A percentile compares a stretch with the other conserved stretches of the same genome.
Conservation (phyloP, 1,140 invertebrate species). For the Mycetomoellerius zeteki region DNA sequence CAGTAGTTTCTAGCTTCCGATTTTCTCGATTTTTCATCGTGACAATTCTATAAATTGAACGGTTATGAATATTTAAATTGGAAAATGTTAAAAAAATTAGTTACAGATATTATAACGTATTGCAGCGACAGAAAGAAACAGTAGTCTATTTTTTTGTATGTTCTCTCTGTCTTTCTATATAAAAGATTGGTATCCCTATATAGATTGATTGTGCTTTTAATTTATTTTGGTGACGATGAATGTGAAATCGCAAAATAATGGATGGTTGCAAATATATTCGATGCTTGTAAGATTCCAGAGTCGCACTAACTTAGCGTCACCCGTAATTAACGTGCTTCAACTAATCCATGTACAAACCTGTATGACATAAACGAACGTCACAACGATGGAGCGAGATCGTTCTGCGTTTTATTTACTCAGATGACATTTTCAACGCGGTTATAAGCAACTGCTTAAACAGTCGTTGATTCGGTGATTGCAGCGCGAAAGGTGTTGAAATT, state of each 20-base stretch:
- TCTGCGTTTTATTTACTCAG: constrained; percentile 78
- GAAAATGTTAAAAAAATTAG: background rate
- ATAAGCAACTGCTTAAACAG: constrained; percentile 82
- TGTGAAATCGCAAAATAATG: background rate
- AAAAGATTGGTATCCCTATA: background rate
- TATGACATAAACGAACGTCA: constrained; percentile 68
- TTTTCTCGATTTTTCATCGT: background rate
- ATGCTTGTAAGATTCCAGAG: constrained; percentile 26
- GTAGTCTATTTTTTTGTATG: too few relatives aligned
- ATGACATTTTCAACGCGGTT: constrained; percentile 80
- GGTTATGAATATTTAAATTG: background rate
- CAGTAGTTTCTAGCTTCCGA: background rate
- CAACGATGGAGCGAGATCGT: constrained; percentile 45
- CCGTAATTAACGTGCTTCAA: constrained; percentile 63
- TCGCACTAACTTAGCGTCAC: background rate
- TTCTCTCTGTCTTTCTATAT: background rate
- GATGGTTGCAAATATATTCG: background rate
- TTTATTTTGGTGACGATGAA: background rate
- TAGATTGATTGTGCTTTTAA: background rate
- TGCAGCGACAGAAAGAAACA: background rate
- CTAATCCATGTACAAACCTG: constrained; percentile 68
- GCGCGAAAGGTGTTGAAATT: constrained; percentile 38
- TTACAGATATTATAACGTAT: background rate
- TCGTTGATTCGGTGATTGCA: constrained; percentile 47
- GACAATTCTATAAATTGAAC: background rate